These are phyloP conservation scores for Dendrolimus houi DNA, from an alignment of 2,888 invertebrate genomes.

Conservation along the genomic window DNA sequence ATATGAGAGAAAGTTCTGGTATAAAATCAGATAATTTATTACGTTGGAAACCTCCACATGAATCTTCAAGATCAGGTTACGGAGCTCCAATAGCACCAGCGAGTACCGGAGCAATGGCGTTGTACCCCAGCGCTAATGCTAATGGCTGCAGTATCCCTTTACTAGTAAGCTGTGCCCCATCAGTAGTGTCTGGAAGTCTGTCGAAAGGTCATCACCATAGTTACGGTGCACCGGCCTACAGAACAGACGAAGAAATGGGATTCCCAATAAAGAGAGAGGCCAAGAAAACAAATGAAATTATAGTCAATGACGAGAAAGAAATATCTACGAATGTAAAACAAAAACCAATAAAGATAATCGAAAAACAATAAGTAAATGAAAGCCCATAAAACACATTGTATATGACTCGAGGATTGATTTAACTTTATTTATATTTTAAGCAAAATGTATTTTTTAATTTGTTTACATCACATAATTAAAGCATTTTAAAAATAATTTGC, in stretches of 20 bases:
- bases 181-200: slow-evolving; percentile 51
- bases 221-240: slow-evolving; percentile 40
- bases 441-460: too few species aligned
- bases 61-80: slow-evolving; percentile 34
- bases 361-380: background rate
- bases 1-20: slow-evolving; percentile 33
- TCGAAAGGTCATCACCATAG: slow-evolving; percentile 37
- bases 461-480: too few species aligned
- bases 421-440: too few species aligned
- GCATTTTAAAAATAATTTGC: too few species aligned
- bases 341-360: slow-evolving; percentile 7
- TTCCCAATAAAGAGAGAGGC: slow-evolving; percentile 51
- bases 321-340: slow-evolving; percentile 15
- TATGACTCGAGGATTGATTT: too few species aligned
- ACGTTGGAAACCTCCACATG: slow-evolving; percentile 38
- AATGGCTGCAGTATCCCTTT: slow-evolving; percentile 60
- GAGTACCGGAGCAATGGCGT: slow-evolving; percentile 24
- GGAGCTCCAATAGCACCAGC: slow-evolving; percentile 22
- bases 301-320: slow-evolving; percentile 12
- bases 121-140: slow-evolving; percentile 52
- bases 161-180: slow-evolving; percentile 60
- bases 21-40: slow-evolving; percentile 24
- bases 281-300: slow-evolving; percentile 22
- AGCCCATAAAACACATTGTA: too few species aligned
- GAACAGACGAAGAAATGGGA: slow-evolving; percentile 37